These are phyloP conservation scores for Sitodiplosis mosellana DNA, from an alignment of 1,140 invertebrate genomes.

Conservation along the genomic window DNA sequence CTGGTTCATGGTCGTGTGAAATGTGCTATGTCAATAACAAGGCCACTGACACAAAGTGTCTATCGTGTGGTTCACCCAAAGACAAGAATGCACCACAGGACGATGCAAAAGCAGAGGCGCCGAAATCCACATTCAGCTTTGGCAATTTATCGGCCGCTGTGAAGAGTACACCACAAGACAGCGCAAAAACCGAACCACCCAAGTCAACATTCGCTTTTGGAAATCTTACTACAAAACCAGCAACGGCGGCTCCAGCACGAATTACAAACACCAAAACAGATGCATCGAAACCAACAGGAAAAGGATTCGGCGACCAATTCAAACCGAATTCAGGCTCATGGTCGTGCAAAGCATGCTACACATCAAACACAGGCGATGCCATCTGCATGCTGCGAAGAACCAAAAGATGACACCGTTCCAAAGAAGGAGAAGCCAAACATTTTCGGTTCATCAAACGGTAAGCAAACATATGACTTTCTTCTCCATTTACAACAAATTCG, in stretches of 20 bases:
- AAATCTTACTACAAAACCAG: background rate
- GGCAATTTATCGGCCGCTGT: too few species aligned
- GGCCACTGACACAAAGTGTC: constrained; percentile 30
- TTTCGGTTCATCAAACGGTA: background rate
- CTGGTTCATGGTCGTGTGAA: constrained; percentile 59
- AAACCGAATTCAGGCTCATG: constrained; percentile 54
- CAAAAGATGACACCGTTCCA: constrained; percentile 26
- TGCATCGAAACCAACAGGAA: background rate
- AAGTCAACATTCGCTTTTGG: constrained; percentile 10
- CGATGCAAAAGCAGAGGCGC: constrained; percentile 7
- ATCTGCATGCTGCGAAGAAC: constrained; percentile 48
- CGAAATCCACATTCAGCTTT: constrained; percentile 11
- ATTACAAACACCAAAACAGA: constrained; percentile 5
- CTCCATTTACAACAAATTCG: too few species aligned
- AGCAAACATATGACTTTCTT: too few species aligned
- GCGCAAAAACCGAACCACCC: too few species aligned
- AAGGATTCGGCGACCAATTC: constrained; percentile 38
- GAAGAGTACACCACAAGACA: too few species aligned
- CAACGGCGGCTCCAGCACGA: background rate
- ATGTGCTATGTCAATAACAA: constrained; percentile 53
- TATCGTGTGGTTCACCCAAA: constrained; percentile 38
- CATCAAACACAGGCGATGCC: constrained; percentile 41
- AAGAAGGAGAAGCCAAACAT: constrained; percentile 13
- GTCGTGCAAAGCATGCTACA: constrained; percentile 64
- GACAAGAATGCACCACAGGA: too few species aligned